Percentiles rank a stretch among this genome's conserved stretches.
Evolutionary conservation across 2,113 vertebrate species (phyloP).

Genomic region (Leucosticte australis): DNA sequence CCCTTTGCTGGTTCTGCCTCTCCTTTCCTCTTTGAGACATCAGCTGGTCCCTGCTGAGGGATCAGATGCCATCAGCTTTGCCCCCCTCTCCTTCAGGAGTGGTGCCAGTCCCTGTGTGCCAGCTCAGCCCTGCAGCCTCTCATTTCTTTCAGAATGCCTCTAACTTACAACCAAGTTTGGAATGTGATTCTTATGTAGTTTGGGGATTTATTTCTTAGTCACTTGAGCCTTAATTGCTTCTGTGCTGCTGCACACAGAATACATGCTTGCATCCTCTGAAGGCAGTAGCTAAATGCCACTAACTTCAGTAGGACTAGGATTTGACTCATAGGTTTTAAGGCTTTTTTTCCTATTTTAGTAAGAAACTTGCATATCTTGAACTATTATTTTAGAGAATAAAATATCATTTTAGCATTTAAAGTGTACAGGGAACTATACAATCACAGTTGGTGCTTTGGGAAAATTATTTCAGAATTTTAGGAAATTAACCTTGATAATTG

Average conservation of each 20-base stretch:
- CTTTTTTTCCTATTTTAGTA: background rate
- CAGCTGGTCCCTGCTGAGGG: accelerated
- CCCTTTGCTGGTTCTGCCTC: background rate
- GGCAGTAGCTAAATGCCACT: background rate
- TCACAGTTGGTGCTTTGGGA: background rate
- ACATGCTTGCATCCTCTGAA: background rate
- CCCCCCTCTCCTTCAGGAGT: background rate
- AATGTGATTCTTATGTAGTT: background rate
- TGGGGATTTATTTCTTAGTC: background rate
- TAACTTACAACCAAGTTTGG: background rate
- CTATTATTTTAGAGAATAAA: background rate
- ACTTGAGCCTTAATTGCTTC: background rate
- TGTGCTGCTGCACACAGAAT: background rate
- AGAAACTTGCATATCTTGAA: background rate
- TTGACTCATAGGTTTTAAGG: background rate
- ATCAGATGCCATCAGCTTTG: background rate
- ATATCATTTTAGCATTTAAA: background rate
- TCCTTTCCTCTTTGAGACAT: background rate
- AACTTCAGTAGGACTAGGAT: background rate
- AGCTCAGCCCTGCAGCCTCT: background rate
- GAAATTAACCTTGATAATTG: background rate
- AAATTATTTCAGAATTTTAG: background rate
- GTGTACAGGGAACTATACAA: background rate
- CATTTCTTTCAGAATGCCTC: background rate
- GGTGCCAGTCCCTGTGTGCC: accelerated